Conservation (phyloP, 2,797 vertebrate genomes). For the Liparis tanakae region DNA sequence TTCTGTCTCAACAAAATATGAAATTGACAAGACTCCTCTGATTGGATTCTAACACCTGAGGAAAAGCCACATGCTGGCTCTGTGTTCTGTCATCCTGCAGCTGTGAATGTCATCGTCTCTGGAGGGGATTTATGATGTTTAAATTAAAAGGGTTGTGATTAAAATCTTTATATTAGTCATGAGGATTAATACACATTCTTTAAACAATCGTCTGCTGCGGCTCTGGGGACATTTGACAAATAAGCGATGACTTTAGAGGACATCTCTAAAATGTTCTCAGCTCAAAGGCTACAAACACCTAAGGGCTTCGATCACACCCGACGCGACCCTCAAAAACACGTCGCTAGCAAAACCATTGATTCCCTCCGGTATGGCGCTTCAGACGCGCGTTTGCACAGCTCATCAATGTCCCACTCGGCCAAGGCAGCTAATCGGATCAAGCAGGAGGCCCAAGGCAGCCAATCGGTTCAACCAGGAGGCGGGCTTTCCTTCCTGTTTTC, state of each 20-base stretch:
- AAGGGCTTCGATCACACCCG: no score
- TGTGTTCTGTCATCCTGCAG: neutral
- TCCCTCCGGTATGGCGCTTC: no score
- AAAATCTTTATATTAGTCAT: neutral
- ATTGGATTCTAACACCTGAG: slow-evolving; percentile 3
- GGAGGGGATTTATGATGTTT: neutral
- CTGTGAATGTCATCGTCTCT: neutral
- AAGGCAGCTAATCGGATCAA: no score
- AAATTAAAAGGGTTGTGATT: neutral
- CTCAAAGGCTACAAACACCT: no score
- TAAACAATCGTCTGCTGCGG: neutral
- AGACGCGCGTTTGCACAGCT: no score
- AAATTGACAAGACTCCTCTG: neutral
- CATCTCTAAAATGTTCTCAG: neutral
- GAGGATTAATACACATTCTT: neutral
- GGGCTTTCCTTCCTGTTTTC: no score
- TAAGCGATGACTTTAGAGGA: neutral
- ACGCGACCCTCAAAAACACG: no score
- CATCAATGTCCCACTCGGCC: no score
- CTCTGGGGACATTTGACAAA: neutral
- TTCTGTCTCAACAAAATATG: neutral
- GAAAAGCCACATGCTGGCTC: neutral
- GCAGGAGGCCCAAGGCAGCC: no score
- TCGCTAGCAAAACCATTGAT: no score
- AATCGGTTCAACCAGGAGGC: no score